Percentiles rank a stretch among this genome's conserved stretches.
Conservation (phyloP, 2,888 invertebrate genomes). For the Drosophila percnosoma region DNA sequence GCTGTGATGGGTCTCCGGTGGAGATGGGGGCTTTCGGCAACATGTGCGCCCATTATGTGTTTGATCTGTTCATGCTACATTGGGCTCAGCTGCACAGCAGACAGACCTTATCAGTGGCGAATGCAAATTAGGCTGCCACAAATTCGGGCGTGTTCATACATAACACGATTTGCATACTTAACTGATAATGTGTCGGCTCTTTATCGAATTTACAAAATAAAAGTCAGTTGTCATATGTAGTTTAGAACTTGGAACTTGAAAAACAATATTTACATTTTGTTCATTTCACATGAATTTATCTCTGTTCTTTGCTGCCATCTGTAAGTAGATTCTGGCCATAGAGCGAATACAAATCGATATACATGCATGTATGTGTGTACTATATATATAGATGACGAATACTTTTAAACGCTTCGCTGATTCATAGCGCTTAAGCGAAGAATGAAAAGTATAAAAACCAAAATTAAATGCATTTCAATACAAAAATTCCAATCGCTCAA, state of each 20-base stretch:
- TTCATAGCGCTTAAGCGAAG: background rate
- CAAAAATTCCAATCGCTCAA: slow-evolving; percentile 3
- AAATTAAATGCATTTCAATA: background rate
- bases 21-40: slow-evolving; percentile 15
- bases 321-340: background rate
- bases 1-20: slow-evolving; percentile 3
- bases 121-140: slow-evolving; percentile 63
- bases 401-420: background rate
- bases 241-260: background rate
- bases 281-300: background rate
- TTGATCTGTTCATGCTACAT: slow-evolving; percentile 76
- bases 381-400: background rate
- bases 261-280: background rate
- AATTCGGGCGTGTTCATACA: slow-evolving; percentile 39
- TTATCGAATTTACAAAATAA: slow-evolving; percentile 19
- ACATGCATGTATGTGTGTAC: too few relatives aligned
- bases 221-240: slow-evolving; percentile 11
- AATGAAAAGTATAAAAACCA: background rate
- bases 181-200: slow-evolving; percentile 26
- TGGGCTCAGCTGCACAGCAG: slow-evolving; percentile 44
- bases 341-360: background rate
- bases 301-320: background rate
- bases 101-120: slow-evolving; percentile 55
- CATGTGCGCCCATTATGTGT: slow-evolving; percentile 54
- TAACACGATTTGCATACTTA: slow-evolving; percentile 55